Evolutionary conservation across 2,888 invertebrate species (phyloP).

Genomic region (Pristionchus exspectatus): DNA sequence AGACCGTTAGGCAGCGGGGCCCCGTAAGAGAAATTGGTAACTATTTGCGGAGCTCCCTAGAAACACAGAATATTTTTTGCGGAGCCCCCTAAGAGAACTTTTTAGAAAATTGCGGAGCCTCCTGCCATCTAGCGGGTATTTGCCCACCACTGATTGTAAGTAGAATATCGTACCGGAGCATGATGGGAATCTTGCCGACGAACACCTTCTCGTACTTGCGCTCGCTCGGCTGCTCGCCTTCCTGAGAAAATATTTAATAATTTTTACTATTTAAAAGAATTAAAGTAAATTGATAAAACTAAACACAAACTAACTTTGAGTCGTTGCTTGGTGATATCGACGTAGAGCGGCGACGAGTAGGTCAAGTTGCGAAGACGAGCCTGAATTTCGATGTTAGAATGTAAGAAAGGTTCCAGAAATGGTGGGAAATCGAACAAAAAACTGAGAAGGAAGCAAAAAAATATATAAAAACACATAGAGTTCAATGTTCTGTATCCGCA

Average conservation of each 20-base stretch:
- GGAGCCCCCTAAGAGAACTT: too few relatives aligned
- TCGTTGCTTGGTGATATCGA: conserved; percentile 92
- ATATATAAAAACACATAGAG: background rate
- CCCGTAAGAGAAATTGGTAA: too few relatives aligned
- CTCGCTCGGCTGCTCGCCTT: conserved; percentile 89
- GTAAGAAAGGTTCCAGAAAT: too few relatives aligned
- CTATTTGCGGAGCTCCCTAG: too few relatives aligned
- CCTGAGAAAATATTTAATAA: conserved; percentile 82
- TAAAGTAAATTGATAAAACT: background rate
- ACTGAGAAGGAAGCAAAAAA: background rate
- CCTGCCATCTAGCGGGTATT: too few relatives aligned
- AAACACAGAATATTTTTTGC: too few relatives aligned
- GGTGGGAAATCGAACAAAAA: too few relatives aligned
- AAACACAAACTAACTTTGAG: conserved; percentile 52
- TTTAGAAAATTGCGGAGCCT: too few relatives aligned
- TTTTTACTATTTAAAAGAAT: background rate
- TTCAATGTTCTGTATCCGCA: background rate
- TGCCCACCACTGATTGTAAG: background rate
- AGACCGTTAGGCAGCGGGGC: too few relatives aligned
- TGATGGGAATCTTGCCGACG: conserved; percentile 95
- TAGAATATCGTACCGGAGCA: conserved; percentile 83
- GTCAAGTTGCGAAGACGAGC: conserved; percentile 91
- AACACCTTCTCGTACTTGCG: conserved; percentile 86
- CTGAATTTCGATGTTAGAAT: conserved; percentile 50
- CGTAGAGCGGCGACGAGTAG: conserved; percentile 98